Conservation (phyloP, 2,113 vertebrate genomes). For the Cyprinodon variegatus region DNA sequence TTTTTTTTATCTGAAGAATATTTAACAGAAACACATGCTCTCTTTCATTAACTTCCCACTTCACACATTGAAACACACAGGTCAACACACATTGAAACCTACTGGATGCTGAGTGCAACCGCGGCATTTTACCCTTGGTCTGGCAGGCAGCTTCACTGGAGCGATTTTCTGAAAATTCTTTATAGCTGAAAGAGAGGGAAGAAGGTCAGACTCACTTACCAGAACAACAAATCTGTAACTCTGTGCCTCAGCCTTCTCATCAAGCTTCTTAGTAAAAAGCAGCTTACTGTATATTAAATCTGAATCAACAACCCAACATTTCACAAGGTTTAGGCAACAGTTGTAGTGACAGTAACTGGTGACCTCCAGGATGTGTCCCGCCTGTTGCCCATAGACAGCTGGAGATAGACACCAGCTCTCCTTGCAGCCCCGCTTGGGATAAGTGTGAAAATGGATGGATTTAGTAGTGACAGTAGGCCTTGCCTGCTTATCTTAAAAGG, state of each 20-base stretch:
- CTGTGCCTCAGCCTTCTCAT: conserved; percentile 31
- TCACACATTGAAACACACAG: conserved; percentile 53
- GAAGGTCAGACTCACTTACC: conserved; percentile 29
- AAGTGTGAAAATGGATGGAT: too few species aligned
- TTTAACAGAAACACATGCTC: conserved; percentile 67
- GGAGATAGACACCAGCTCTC: too few species aligned
- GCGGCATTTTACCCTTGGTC: conserved; percentile 63
- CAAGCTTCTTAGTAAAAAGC: conserved; percentile 11
- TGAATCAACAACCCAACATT: not conserved
- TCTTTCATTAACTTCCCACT: conserved; percentile 62
- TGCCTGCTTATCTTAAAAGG: too few species aligned
- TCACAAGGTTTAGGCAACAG: not conserved
- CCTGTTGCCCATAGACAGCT: too few species aligned
- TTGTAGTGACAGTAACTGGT: not conserved
- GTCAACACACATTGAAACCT: conserved; percentile 56
- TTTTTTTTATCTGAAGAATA: conserved; percentile 61
- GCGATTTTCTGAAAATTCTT: conserved; percentile 52
- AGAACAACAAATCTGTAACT: conserved; percentile 19
- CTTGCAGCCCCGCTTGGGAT: too few species aligned
- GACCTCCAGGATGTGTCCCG: too few species aligned
- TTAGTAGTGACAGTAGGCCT: too few species aligned
- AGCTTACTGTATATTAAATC: not conserved
- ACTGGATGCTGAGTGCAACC: conserved; percentile 49
- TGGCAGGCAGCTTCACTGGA: conserved; percentile 47
- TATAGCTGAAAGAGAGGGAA: conserved; percentile 43